Evolutionary conservation across 1,140 invertebrate genomes (phyloP).

Genomic region (Drosophila seguyi): DNA sequence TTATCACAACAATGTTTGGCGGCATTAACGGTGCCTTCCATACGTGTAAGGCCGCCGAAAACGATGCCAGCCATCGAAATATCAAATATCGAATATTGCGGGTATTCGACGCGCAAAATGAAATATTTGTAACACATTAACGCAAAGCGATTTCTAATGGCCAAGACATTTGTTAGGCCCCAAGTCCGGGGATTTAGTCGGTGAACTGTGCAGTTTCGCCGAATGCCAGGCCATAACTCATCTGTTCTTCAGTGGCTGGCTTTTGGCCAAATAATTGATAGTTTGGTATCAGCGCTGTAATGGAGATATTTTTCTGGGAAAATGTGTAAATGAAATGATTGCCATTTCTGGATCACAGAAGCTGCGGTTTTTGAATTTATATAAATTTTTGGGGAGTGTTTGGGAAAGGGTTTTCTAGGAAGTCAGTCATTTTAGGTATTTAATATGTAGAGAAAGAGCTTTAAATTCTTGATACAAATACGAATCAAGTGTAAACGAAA

Average conservation of each 20-base stretch:
- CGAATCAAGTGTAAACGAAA: not conserved
- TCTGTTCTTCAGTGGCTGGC: constrained; percentile 24
- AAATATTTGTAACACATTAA: constrained; percentile 83
- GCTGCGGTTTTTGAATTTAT: constrained; percentile 1
- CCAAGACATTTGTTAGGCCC: constrained; percentile 61
- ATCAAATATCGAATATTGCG: constrained; percentile 7
- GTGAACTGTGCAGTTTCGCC: constrained; percentile 35
- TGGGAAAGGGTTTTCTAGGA: not conserved
- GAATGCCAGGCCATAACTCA: constrained; percentile 48
- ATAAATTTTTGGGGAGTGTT: constrained; percentile 21
- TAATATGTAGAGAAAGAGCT: too few species aligned
- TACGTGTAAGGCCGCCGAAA: constrained; percentile 49
- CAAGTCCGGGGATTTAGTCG: constrained; percentile 55
- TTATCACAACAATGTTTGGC: constrained; percentile 77
- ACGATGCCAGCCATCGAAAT: constrained; percentile 33
- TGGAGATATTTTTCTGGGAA: constrained; percentile 51
- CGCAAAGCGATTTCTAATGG: constrained; percentile 80
- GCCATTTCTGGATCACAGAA: constrained; percentile 24
- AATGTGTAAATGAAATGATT: constrained; percentile 39
- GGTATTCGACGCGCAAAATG: constrained; percentile 37
- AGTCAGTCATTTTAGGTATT: not conserved
- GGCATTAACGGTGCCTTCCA: constrained; percentile 77
- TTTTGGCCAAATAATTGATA: constrained; percentile 41
- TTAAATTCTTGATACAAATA: not conserved
- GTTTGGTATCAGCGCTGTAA: constrained; percentile 37